phyloP scores from a whole-genome alignment of 1,140 invertebrate species.

The Ylistrum balloti region DNA sequence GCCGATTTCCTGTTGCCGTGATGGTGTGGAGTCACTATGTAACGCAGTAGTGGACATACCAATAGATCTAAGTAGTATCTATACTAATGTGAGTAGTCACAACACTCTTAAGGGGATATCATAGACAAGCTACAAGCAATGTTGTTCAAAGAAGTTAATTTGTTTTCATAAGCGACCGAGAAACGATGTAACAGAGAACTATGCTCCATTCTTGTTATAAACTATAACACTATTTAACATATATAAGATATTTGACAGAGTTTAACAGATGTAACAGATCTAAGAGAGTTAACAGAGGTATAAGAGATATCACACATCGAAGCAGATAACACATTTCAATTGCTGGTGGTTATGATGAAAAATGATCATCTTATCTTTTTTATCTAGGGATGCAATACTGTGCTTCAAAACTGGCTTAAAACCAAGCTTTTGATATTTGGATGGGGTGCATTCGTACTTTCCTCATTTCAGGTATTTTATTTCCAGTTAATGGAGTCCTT shows the following conservation, averaged over 20 bases:
- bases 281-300: no score
- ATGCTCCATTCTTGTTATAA: no score
- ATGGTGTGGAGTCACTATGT: neutral
- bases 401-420: neutral
- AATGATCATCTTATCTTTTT: neutral
- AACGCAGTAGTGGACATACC: neutral
- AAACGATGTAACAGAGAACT: neutral
- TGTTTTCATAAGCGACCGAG: neutral
- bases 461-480: neutral
- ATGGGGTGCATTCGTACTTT: neutral
- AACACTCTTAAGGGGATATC: neutral
- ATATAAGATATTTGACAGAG: no score
- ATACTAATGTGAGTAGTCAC: neutral
- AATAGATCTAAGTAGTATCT: neutral
- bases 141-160: slow-evolving; percentile 29
- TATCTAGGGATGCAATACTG: neutral
- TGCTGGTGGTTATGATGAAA: no score
- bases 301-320: no score
- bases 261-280: no score
- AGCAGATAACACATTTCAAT: no score
- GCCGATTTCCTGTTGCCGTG: neutral
- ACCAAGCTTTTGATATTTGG: neutral
- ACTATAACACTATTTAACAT: no score
- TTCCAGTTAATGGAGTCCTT: no score
- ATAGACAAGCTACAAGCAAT: neutral